Evolutionary conservation across 2,113 vertebrate species (phyloP).

Genomic region (Synodontis membranacea): DNA sequence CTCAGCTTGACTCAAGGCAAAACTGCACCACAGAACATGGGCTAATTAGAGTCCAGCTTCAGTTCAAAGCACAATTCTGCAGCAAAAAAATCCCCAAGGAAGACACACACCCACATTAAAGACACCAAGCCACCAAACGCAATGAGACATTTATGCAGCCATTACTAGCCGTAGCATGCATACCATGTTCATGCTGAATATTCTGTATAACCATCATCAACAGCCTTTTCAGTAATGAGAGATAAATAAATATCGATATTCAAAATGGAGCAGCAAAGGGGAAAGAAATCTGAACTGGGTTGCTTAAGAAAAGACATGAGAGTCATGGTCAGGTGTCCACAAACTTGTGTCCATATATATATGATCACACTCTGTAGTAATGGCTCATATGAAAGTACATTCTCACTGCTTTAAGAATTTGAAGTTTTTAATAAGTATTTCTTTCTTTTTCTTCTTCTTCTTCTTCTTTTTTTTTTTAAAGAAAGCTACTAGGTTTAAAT

Average conservation of each 20-base stretch:
- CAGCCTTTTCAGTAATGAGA: not conserved
- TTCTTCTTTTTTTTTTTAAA: too few species aligned
- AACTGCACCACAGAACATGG: slow-evolving; percentile 14
- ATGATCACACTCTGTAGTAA: too few species aligned
- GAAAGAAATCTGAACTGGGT: too few species aligned
- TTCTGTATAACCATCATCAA: not conserved
- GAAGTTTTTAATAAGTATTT: too few species aligned
- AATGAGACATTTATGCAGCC: not conserved
- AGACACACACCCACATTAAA: slow-evolving; percentile 16
- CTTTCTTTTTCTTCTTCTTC: too few species aligned
- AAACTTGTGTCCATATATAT: too few species aligned
- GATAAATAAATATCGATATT: not conserved
- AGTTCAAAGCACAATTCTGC: slow-evolving; percentile 22
- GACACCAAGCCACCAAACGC: not conserved
- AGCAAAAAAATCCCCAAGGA: not conserved
- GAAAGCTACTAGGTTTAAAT: too few species aligned
- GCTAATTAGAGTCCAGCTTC: slow-evolving; percentile 40
- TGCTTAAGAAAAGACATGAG: too few species aligned
- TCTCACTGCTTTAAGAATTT: too few species aligned
- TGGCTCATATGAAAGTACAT: too few species aligned
- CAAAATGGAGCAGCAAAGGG: too few species aligned
- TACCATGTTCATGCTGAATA: not conserved
- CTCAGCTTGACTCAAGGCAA: slow-evolving; percentile 33
- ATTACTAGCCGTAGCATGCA: not conserved
- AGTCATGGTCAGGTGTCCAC: too few species aligned